Base-by-base conservation (phyloP, 2,113 vertebrate genomes). In the Esox niger region DNA sequence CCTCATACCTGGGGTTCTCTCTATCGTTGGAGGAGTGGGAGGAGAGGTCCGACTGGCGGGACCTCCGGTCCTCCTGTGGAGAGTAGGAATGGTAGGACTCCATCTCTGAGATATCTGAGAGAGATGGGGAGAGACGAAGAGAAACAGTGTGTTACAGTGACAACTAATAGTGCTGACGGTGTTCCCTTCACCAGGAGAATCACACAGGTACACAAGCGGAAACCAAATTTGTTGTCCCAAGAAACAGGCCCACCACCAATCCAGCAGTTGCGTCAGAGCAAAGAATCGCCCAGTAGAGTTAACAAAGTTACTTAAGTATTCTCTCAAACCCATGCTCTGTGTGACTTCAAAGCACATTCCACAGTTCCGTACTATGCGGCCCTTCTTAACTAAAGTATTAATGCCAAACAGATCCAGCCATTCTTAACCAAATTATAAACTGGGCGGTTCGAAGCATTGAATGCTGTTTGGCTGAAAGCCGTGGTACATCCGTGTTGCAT, bases 81-180 rank as follows among this genome's bases (percentile, higher is more conserved):
- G 95, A 97, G 79, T 93, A 93, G 15, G 95, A 97, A 59, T 91
- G 92, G 78, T 94, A 95, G 15, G 96, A 98, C 78, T 96, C 96
- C 86, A 97, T 94, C 88, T 98, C 96, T 4, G 95, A 98, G 76
- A 97, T 90, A 82, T 97, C 95, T 97, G 80, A 65, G 75, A 69
- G 38, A 63, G 62, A 77, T 8, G 71, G 35, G 64, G 33, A 82
- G 20, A 72, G 47, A 62, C 31, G 49, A 62, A 78, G 64, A 65
- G 58, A 71, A n/a, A 70, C n/a, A 29, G 3, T 17, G 55, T 13
- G 10, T 61, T 38, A 47, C 49, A 38, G 29, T 20, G 58, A 25
- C 17, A 13, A 6, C 10, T 20, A 25, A 60, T 29, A 13, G 30
- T 13, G 6, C 6, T 8, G 23, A 7, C 57, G 6, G 3, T 29